These are phyloP conservation scores for Agonopterix alstromeriana DNA, from an alignment of 2,888 invertebrate genomes.

Conservation along the genomic window DNA sequence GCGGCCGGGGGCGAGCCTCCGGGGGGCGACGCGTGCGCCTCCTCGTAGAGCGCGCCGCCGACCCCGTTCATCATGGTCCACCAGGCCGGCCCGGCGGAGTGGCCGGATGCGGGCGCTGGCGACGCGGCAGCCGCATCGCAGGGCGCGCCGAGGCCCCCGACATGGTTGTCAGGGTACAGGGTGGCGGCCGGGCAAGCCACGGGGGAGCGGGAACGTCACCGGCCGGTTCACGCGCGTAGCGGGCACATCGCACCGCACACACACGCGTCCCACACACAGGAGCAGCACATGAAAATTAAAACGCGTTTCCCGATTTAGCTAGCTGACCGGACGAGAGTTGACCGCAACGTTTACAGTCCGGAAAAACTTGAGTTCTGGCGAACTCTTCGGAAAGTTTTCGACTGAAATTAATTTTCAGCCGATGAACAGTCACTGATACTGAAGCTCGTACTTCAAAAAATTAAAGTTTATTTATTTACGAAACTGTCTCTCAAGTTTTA, in stretches of 20 bases:
- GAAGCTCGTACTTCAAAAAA: conserved; percentile 33
- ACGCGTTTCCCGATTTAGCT: conserved; percentile 72
- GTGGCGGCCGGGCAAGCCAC: conserved; percentile 89
- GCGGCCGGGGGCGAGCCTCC: conserved; percentile 80
- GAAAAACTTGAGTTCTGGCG: conserved; percentile 20
- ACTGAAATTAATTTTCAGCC: conserved; percentile 18
- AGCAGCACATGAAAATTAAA: conserved; percentile 74
- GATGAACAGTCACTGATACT: conserved; percentile 54
- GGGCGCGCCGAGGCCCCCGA: conserved; percentile 81
- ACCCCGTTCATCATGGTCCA: conserved; percentile 89
- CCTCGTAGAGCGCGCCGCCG: conserved; percentile 88
- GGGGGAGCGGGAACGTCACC: conserved; percentile 75
- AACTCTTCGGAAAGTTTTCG: conserved; percentile 18
- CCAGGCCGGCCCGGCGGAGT: conserved; percentile 90
- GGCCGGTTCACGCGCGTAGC: conserved; percentile 71
- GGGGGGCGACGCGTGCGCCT: conserved; percentile 79
- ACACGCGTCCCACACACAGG: conserved; percentile 65
- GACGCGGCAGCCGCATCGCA: conserved; percentile 81
- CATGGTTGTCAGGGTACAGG: conserved; percentile 88
- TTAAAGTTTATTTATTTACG: conserved; percentile 24
- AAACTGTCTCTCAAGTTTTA: conserved; percentile 17
- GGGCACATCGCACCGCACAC: conserved; percentile 73
- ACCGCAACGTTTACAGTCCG: conserved; percentile 41
- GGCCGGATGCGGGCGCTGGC: conserved; percentile 89
- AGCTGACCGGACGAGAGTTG: conserved; percentile 54